Base-by-base conservation (phyloP, 2,113 vertebrate species). In the Dromiciops gliroides region DNA sequence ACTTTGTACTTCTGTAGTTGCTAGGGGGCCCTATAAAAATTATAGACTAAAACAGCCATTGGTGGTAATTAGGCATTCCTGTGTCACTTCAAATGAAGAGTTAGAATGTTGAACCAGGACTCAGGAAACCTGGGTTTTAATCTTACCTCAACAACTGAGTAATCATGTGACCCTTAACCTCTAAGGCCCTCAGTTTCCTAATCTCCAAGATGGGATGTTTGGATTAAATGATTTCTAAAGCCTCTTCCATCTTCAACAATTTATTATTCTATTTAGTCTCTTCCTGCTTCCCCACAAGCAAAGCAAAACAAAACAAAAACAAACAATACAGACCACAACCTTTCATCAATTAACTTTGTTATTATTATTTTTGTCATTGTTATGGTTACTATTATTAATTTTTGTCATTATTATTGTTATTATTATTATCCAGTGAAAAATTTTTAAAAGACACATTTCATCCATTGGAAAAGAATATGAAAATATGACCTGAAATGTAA, bases 351-450 rank as follows among this genome's bases (percentile, higher is more conserved):
- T 83, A 83, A 22, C 31, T 93, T 95, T 94, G 48, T 91, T 91
- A 75, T 44, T 92, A 22, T 75, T 44, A 75, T 5, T 22, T 44
- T 75, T n/a, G n/a, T n/a, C n/a, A n/a, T n/a, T n/a, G n/a, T n/a
- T n/a, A n/a, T n/a, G n/a, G n/a, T n/a, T n/a, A n/a, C n/a, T n/a
- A n/a, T n/a, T n/a, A n/a, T n/a, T n/a, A n/a, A n/a, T n/a, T n/a
- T n/a, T n/a, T n/a, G n/a, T n/a, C n/a, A n/a, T 95, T 94, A 47
- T 91, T 91, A 75, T 44, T 92, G 8, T 75, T 44, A 75, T 5
- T 22, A 22, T 75, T 75, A 75, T 75, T 22, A 75, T 75, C 60
- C 19, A 83, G 67, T 83, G 19, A 83, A 83, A 83, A 44, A 22
- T 16, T 0, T 19, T 23, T 44, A 44, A 44, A 83, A 44, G 48